Evolutionary conservation across 2,888 invertebrate species (phyloP).

Genomic region (Galerucella calmariensis): DNA sequence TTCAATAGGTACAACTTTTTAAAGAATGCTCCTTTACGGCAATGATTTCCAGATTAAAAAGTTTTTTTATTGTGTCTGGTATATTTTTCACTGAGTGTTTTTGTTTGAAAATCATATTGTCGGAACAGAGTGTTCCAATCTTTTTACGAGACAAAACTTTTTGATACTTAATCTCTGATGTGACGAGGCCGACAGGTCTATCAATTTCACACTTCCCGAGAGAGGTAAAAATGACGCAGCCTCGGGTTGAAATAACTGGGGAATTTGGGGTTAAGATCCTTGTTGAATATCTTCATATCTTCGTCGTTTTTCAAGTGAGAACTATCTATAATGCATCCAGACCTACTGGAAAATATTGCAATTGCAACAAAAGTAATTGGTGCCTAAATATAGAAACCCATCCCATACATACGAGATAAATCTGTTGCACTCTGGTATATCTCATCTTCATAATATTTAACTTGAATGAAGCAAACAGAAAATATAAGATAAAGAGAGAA

Average conservation of each 20-base stretch:
- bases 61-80: conserved; percentile 37
- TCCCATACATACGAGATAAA: too few relatives aligned
- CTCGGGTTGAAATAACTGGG: not conserved
- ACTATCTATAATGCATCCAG: too few relatives aligned
- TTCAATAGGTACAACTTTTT: conserved; percentile 14
- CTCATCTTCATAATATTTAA: not conserved
- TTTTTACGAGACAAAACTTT: conserved; percentile 32
- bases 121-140: conserved; percentile 31
- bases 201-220: conserved; percentile 19
- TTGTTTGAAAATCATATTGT: conserved; percentile 39
- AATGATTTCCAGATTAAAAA: conserved; percentile 36
- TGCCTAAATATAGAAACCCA: too few relatives aligned
- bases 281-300: not conserved
- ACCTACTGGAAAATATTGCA: too few relatives aligned
- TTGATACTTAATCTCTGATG: conserved; percentile 27
- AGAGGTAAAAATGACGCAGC: conserved; percentile 8
- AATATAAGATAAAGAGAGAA: not conserved
- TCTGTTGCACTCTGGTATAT: not conserved
- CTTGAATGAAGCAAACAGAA: not conserved
- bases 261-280: not conserved
- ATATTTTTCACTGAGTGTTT: conserved; percentile 28
- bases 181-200: conserved; percentile 25
- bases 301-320: too few relatives aligned
- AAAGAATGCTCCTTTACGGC: conserved; percentile 31
- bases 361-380: too few relatives aligned